Base-by-base conservation (phyloP, 2,113 vertebrate genomes). In the Argyrosomus japonicus region DNA sequence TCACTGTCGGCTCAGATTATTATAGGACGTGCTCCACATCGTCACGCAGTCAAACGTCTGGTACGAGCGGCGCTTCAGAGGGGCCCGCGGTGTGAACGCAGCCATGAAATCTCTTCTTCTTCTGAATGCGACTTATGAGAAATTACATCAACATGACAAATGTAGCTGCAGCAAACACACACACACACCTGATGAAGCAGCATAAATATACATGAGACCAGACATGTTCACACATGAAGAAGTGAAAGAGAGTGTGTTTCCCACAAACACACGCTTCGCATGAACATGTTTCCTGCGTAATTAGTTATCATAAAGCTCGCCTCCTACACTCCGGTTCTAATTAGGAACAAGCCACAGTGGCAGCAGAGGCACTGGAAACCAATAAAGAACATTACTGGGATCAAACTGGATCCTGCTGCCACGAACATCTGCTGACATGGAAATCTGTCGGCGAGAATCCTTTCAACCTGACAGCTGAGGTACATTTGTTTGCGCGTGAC, bases 261-360 rank as follows among this genome's bases (percentile, higher is more conserved):
- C 50, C 21, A 40, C 48, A 25, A 21, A 23, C 12, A 60, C 82
- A 63, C 53, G 29, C 19, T 62, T 19, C 48, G 68, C 65, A 77
- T 36, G 36, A 13, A 14, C 21, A 47, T 56, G 86, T 56, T 74
- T 15, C 51, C 65, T 60, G 65, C 50, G 45, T 88, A 89, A 93
- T 90, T 81, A 79, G 64, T 81, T 73, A 76, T 85, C 82, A 86
- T 75, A 81, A 64, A 85, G 82, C 83, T 80, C 77, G 76, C 92
- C 92, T 87, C 92, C 92, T 53, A 93, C 92, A 71, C 82, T n/a
- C 53, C 10, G 2, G 50, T 68, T 83, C 82, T 92, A 87, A 90
- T 90, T 76, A 83, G 85, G 82, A 85, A 73, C 57, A 67, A 82
- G 51, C 57, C 40, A 18, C 69, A 50, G 67, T 50, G 3, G 76